Evolutionary conservation across 2,797 vertebrate species (phyloP).

Genomic region (Gobionotothen gibberifrons): DNA sequence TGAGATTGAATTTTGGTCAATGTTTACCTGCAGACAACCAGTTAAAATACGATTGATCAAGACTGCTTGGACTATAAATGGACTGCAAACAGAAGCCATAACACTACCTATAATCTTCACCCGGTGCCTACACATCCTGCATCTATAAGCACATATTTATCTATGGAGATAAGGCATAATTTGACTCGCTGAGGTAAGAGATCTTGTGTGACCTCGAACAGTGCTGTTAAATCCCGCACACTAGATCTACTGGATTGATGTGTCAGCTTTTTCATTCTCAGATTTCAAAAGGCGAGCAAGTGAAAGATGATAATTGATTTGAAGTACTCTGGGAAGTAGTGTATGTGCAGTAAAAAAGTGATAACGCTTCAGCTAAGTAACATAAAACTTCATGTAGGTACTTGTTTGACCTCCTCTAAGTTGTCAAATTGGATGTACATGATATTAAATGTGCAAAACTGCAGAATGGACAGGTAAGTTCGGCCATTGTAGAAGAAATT

Average conservation of each 20-base stretch:
- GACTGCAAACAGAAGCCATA: no score
- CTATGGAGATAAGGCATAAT: background rate
- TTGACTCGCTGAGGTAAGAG: background rate
- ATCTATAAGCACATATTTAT: no score
- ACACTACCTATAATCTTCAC: no score
- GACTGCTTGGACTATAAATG: no score
- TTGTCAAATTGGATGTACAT: conserved; percentile 36
- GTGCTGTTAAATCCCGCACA: background rate
- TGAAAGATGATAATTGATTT: conserved; percentile 15
- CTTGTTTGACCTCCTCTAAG: conserved; percentile 54
- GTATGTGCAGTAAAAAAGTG: conserved; percentile 13
- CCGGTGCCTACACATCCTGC: no score
- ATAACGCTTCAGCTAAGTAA: conserved; percentile 11
- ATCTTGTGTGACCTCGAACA: background rate
- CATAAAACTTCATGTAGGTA: conserved; percentile 43
- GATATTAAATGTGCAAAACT: conserved; percentile 9
- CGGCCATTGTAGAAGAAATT: conserved; percentile 27
- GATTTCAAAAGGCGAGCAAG: background rate
- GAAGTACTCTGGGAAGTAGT: conserved; percentile 3
- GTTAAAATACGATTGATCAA: no score
- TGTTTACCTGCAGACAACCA: no score
- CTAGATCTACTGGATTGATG: background rate
- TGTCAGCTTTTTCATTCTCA: background rate
- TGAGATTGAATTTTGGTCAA: no score
- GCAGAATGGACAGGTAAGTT: conserved; percentile 43